A percentile compares a stretch with the other conserved stretches of the same genome.
Evolutionary conservation across 2,888 invertebrate species (phyloP).

Genomic region (Lithophane semibrunnea): DNA sequence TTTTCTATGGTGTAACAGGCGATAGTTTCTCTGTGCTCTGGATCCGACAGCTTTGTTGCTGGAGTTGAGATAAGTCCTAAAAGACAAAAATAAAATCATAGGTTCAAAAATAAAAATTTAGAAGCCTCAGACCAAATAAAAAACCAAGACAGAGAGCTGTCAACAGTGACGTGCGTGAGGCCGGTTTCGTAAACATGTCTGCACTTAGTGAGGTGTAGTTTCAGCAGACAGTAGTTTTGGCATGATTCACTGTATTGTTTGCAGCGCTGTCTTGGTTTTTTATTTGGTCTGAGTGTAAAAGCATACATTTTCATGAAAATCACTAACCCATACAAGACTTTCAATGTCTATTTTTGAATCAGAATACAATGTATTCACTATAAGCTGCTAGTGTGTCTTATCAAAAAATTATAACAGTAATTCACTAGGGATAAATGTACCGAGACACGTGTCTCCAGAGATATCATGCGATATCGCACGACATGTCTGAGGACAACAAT

Average conservation of each 20-base stretch:
- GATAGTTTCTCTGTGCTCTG: slow-evolving; percentile 90
- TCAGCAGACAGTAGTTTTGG: no score
- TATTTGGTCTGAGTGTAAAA: no score
- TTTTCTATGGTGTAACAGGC: slow-evolving; percentile 95
- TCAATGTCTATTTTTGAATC: neutral
- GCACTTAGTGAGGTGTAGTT: no score
- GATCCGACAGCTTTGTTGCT: slow-evolving; percentile 85
- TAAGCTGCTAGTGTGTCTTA: no score
- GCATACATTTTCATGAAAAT: neutral
- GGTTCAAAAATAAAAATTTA: neutral
- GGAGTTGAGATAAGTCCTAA: slow-evolving; percentile 89
- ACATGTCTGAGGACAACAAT: neutral
- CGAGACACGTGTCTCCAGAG: neutral
- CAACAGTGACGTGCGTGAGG: no score
- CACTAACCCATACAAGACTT: neutral
- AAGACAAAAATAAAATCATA: slow-evolving; percentile 45
- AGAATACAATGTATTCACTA: neutral
- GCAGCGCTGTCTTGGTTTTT: no score
- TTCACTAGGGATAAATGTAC: neutral
- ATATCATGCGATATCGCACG: neutral
- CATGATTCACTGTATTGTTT: no score
- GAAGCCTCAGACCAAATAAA: neutral
- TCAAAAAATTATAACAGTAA: neutral
- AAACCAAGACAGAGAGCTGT: no score
- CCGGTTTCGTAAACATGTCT: no score